Evolutionary conservation across 2,113 vertebrate genomes (phyloP), one percentile per base, ranked within the genome.

Genomic region (Spea bombifrons): DNA sequence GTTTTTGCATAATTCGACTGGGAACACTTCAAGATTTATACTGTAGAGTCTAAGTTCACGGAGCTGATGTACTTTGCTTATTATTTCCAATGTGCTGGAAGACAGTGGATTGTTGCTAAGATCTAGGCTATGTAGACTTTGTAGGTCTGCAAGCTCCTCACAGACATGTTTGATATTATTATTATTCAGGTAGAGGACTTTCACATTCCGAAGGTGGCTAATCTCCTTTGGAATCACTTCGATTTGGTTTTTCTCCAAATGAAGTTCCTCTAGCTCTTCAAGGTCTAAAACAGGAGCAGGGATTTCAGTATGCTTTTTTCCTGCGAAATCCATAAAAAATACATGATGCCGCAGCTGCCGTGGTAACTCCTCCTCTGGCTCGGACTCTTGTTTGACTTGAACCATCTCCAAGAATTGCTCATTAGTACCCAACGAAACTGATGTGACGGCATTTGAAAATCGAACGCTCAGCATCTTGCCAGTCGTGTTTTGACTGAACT

Each of bases 181-280:
- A 6, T 85, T 83, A 73, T 91, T 83, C 71, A 91, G 71, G 53
- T 88, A 92, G 16, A 90, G 89, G 13, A 87, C 55, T 63, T 57
- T 86, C n/a, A 85, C 0, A 0, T 88, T 84, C 49, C 61, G 78
- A 55, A 90, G 83, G 5, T 0, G 5, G 45, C 73, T 48, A n/a
- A 90, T 89, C 0, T 69, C 84, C 30, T 2, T 12, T 8, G 89
- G 86, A 10, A 90, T 87, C 15, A 75, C 83, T 66, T 67, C 53
- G 48, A 88, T 86, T 5, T 3, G 75, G 59, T 90, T 92, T 5
- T 85, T 86, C 73, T 90, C 91, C 76, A 89, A 43, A 61, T 92
- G 89, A 7, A 88, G 45, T 71, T 91, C 88, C 82, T 93, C 89
- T 53, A 92, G 72, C n/a, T 91, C 82, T 53, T 83, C 74, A 48